Conservation (phyloP, 2,888 invertebrate genomes). For the Apodemia duryi region DNA sequence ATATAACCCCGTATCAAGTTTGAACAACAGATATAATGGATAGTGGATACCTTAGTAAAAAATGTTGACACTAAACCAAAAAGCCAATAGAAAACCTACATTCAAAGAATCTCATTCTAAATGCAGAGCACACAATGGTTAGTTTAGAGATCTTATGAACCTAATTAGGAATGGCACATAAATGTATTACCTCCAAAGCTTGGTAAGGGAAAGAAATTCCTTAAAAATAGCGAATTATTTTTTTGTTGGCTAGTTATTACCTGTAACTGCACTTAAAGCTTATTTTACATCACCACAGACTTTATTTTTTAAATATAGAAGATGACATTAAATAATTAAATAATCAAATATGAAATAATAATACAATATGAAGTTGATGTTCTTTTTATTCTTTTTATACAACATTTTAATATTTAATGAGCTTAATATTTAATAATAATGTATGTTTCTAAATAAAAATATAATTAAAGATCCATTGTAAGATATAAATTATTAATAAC, state of each 20-base stretch:
- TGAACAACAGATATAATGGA: background rate
- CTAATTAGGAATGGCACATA: background rate
- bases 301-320: no score
- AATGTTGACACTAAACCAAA: conserved; percentile 1
- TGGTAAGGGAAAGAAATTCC: background rate
- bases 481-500: no score
- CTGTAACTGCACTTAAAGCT: background rate
- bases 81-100: conserved; percentile 1
- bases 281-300: no score
- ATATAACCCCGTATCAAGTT: no score
- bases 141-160: background rate
- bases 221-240: background rate
- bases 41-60: background rate
- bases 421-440: no score
- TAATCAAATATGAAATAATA: no score
- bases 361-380: no score
- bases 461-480: no score
- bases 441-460: no score
- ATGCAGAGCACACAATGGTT: background rate
- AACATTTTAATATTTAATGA: no score
- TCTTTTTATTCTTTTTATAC: no score
- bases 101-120: conserved; percentile 3
- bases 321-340: no score
- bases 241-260: background rate
- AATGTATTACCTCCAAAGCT: background rate